phyloP scores from a whole-genome alignment of 2,113 vertebrate species.

The Platichthys stellatus region DNA sequence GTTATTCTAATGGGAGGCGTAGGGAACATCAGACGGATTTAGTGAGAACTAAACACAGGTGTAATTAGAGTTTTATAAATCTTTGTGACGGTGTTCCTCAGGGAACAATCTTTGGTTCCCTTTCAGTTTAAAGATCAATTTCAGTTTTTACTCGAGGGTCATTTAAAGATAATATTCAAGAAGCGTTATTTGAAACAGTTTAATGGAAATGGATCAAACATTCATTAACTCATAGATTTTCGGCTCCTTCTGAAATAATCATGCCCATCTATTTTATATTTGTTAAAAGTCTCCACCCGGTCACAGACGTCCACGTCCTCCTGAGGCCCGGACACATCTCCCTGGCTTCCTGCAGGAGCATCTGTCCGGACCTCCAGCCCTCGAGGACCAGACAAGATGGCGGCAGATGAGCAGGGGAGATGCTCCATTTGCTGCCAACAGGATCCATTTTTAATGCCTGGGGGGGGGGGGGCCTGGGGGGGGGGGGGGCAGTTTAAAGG shows the following conservation, averaged over 20 bases:
- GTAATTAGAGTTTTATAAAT: background rate
- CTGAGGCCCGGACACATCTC: conserved; percentile 19
- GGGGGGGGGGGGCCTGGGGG: background rate
- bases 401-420: conserved; percentile 55
- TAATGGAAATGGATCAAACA: too few species aligned
- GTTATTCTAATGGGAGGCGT: too few species aligned
- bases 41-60: too few species aligned
- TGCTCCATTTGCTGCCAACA: conserved; percentile 67
- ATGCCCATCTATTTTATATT: too few species aligned
- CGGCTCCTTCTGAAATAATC: too few species aligned
- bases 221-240: too few species aligned
- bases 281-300: too few species aligned
- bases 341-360: conserved; percentile 54
- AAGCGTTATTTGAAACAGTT: too few species aligned
- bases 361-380: conserved; percentile 45
- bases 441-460: conserved; percentile 76
- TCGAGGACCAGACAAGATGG: conserved; percentile 59
- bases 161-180: background rate
- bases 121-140: background rate
- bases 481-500: conserved; percentile 21
- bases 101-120: background rate
- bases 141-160: too few species aligned
- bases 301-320: conserved; percentile 13
- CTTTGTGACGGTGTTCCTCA: conserved; percentile 1
- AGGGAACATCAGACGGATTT: too few species aligned